Base-by-base conservation (phyloP, 2,113 vertebrate genomes). In the Equus przewalskii region DNA sequence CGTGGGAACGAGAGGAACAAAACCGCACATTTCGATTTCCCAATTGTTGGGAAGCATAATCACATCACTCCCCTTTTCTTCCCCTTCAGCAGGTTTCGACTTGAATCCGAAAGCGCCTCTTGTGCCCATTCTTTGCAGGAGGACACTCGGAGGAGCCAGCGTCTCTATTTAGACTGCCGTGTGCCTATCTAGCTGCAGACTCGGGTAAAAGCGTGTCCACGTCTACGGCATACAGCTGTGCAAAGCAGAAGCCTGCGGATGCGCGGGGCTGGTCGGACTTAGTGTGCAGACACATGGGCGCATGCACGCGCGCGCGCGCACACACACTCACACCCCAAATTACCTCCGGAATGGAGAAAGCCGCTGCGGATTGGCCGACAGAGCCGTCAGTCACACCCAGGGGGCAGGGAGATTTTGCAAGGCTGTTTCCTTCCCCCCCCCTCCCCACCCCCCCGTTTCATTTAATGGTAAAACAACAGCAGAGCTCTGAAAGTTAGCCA, bases 401-500 rank as follows among this genome's bases (percentile, higher is more conserved):
- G 92, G 73, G 98, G 98, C 97, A 96, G 54, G 69, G 93, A 94
- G 94, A 97, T 95, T 97, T 96, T 73, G 94, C 86, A 76, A 94
- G 82, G 89, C 97, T 87, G 97, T 94, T 98, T 97, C 95, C 82
- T 97, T 75, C 89, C 15, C 26, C 5, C 41, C 60, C 14, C 89
- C 90, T 36, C 80, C 2, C 88, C n/a, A 89, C 84, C 2, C 88
- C n/a, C 87, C 84, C 56, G 51, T 56, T 88, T 73, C 88, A 87
- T 82, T 85, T 85, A 94, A 78, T 94, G 96, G 56, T 90, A 82
- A 97, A 96, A 97, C 72, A 93, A 92, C 98, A 82, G 88, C 87
- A 64, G 76, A 96, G 88, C 96, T 94, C 83, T 88, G 89, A 98
- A 98, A 99, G 98, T 98, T 98, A 94, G 91, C 89, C 84, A 84